These are phyloP conservation scores for Stratiomys singularior DNA, from an alignment of 2,888 invertebrate species.

Conservation along the genomic window DNA sequence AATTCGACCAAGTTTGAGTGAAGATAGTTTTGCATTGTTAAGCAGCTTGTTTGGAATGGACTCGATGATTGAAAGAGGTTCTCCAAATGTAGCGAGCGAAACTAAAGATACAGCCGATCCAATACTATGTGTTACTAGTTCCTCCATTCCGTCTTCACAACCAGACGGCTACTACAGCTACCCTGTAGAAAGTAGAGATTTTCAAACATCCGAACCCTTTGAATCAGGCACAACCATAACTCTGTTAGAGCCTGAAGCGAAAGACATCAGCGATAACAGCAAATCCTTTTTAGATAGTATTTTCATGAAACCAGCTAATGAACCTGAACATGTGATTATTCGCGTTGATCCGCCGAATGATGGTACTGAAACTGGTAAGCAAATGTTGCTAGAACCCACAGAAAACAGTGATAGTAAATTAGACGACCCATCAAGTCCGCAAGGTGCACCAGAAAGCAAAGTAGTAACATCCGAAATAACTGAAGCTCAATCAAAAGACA, in stretches of 20 bases:
- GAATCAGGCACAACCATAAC: neutral
- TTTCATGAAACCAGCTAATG: neutral
- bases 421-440: too few relatives aligned
- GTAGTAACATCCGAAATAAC: too few relatives aligned
- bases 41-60: conserved; percentile 12
- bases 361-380: neutral
- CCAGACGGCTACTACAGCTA: neutral
- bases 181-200: neutral
- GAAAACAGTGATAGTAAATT: too few relatives aligned
- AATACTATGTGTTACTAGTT: neutral
- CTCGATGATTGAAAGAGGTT: neutral
- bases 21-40: conserved; percentile 20
- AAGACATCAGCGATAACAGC: conserved; percentile 26
- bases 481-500: too few relatives aligned
- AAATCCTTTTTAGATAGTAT: conserved; percentile 23
- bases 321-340: conserved; percentile 13
- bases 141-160: neutral
- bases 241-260: neutral
- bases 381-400: too few relatives aligned
- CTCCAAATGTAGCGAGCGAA: neutral
- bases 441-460: too few relatives aligned
- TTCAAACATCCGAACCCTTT: too few relatives aligned
- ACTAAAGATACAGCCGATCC: neutral
- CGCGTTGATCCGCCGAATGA: neutral
- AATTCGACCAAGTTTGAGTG: conserved; percentile 12